Evolutionary conservation across 2,888 invertebrate species (phyloP).

Genomic region (Andrena haemorrhoa): DNA sequence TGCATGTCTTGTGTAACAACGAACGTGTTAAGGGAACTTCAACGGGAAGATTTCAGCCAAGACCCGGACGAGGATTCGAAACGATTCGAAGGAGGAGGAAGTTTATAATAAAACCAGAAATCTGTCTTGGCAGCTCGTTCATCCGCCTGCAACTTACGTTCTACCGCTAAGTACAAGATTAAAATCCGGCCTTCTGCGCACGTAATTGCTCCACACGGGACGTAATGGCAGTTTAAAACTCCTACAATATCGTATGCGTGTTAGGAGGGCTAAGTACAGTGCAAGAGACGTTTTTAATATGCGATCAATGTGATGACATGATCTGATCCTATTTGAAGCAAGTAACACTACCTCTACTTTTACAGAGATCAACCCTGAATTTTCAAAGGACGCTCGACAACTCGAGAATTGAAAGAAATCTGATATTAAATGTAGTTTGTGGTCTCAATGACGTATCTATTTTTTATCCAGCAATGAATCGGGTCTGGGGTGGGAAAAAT

Average conservation of each 20-base stretch:
- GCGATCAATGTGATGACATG: not conserved
- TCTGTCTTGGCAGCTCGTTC: constrained; percentile 38
- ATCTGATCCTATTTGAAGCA: constrained; percentile 1
- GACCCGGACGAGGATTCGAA: not conserved
- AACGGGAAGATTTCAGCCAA: not conserved
- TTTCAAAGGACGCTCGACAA: no score
- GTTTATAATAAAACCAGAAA: constrained; percentile 28
- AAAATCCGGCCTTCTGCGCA: constrained; percentile 82
- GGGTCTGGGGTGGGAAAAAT: no score
- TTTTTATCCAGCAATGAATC: no score
- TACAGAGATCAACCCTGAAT: not conserved
- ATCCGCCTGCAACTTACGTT: constrained; percentile 79
- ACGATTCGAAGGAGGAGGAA: not conserved
- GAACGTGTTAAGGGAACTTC: no score
- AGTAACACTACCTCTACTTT: not conserved
- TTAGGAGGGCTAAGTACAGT: constrained; percentile 24
- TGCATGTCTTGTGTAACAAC: no score
- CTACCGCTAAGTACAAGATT: constrained; percentile 82
- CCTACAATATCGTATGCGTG: constrained; percentile 72
- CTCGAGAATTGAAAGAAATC: no score
- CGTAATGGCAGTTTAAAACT: constrained; percentile 77
- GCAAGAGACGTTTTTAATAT: not conserved
- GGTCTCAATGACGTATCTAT: no score
- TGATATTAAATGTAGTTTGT: no score
- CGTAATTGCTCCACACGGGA: constrained; percentile 80